A percentile compares a stretch with the other conserved stretches of the same genome.
phyloP scores from a whole-genome alignment of 2,113 vertebrate species.

The Antigone vipio region DNA sequence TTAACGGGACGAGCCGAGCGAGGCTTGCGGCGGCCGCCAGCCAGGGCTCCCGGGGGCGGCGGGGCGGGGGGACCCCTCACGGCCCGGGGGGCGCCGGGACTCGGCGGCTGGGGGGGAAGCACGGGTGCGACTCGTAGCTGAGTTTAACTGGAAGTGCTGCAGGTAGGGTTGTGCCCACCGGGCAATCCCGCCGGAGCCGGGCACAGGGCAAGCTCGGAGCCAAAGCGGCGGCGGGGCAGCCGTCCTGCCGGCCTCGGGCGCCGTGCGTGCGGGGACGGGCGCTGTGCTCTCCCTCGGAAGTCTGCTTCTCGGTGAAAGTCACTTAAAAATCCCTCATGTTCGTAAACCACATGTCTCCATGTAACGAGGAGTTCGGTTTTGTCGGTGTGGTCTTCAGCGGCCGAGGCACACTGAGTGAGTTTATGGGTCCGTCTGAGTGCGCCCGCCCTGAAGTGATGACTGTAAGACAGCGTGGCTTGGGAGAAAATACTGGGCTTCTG shows the following conservation, averaged over 20 bases:
- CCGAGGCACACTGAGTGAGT: accelerated
- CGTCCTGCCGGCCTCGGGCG: background rate
- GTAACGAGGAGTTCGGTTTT: accelerated
- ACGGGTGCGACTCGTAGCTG: background rate
- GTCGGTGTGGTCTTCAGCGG: background rate
- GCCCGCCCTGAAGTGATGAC: background rate
- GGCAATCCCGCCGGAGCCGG: background rate
- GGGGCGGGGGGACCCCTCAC: background rate
- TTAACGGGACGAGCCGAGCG: background rate
- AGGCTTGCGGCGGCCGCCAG: background rate
- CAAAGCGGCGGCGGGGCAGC: background rate
- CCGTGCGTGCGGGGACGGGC: background rate
- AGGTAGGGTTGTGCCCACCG: background rate
- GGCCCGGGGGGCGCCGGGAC: background rate
- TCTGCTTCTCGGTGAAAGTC: background rate
- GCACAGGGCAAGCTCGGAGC: background rate
- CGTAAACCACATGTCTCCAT: accelerated
- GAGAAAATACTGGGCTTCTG: accelerated
- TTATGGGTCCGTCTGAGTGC: accelerated
- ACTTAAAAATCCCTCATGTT: accelerated
- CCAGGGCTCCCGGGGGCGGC: background rate
- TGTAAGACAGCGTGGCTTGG: background rate
- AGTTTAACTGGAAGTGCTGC: background rate
- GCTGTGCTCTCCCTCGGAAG: accelerated
- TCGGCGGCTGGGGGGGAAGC: background rate